Percentiles rank a stretch among this genome's conserved stretches.
phyloP scores from a whole-genome alignment of 1,140 invertebrate genomes.

The Drosophila burlai region DNA sequence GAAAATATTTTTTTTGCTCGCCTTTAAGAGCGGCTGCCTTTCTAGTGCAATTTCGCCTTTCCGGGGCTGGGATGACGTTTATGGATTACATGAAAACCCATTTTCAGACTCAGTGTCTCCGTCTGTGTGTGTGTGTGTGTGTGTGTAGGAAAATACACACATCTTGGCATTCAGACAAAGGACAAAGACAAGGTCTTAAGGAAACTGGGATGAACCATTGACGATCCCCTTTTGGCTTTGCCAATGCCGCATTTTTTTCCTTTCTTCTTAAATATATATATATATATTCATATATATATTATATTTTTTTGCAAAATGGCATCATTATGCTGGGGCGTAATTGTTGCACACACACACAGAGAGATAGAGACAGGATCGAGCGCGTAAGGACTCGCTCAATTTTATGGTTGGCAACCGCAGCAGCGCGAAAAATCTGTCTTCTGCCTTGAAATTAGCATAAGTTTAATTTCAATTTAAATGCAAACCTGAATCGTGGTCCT shows the following conservation, averaged over 20 bases:
- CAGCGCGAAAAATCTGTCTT: conserved; percentile 44
- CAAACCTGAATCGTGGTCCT: conserved; percentile 60
- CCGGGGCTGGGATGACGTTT: conserved; percentile 73
- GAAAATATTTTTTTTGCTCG: conserved; percentile 70
- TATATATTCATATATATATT: neutral
- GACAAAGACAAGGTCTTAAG: conserved; percentile 44
- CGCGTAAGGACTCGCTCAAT: conserved; percentile 55
- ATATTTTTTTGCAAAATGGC: conserved; percentile 58
- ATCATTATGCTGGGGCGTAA: conserved; percentile 82
- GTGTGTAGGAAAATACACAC: conserved; percentile 10
- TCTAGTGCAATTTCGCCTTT: conserved; percentile 54
- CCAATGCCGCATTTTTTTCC: conserved; percentile 34
- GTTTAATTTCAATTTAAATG: conserved; percentile 78
- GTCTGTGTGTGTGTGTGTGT: conserved; percentile 6
- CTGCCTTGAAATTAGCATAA: conserved; percentile 73
- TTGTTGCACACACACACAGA: conserved; percentile 54
- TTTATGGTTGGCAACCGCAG: conserved; percentile 78
- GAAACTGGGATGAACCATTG: conserved; percentile 41
- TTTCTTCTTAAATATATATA: neutral
- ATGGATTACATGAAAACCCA: conserved; percentile 82
- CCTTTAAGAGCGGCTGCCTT: conserved; percentile 57
- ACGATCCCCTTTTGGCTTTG: conserved; percentile 42
- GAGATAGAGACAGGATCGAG: conserved; percentile 4
- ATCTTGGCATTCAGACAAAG: conserved; percentile 5
- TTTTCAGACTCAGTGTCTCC: conserved; percentile 24